These are phyloP conservation scores for Coracias cyanogaster DNA, from an alignment of 2,797 vertebrate species.

Conservation along the genomic window DNA sequence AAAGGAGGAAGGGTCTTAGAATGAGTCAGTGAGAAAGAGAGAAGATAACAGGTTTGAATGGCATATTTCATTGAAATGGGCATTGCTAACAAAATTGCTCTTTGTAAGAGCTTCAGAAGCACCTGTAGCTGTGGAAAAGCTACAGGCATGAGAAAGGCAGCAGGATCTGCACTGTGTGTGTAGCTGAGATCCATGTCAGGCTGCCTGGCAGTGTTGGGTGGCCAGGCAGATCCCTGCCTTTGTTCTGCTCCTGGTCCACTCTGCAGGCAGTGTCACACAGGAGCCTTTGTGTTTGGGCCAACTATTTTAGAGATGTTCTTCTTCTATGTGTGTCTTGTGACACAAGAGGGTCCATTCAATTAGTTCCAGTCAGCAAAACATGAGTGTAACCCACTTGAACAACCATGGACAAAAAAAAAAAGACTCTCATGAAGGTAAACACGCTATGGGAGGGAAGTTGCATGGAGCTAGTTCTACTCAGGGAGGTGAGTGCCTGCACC, in stretches of 20 bases:
- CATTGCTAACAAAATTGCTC: background rate
- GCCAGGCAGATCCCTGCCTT: background rate
- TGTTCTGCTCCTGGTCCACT: background rate
- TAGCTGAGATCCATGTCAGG: background rate
- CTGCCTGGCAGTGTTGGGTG: background rate
- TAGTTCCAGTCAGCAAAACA: background rate
- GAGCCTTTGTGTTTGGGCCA: background rate
- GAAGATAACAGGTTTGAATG: background rate
- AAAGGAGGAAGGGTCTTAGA: background rate
- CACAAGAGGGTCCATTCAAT: background rate
- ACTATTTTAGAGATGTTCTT: background rate
- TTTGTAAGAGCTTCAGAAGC: constrained; percentile 38
- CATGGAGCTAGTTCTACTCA: background rate
- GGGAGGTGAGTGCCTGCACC: background rate
- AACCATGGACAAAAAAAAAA: background rate
- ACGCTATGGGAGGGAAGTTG: background rate
- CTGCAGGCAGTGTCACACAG: background rate
- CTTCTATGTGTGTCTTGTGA: background rate
- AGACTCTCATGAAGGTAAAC: background rate
- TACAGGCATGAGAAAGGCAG: background rate
- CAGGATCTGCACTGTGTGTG: rapidly evolving
- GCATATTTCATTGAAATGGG: background rate
- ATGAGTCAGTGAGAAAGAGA: background rate
- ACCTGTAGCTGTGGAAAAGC: background rate
- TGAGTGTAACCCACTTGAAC: background rate